Evolutionary conservation across 2,888 invertebrate genomes (phyloP).

Genomic region (Polymixis lichenea): DNA sequence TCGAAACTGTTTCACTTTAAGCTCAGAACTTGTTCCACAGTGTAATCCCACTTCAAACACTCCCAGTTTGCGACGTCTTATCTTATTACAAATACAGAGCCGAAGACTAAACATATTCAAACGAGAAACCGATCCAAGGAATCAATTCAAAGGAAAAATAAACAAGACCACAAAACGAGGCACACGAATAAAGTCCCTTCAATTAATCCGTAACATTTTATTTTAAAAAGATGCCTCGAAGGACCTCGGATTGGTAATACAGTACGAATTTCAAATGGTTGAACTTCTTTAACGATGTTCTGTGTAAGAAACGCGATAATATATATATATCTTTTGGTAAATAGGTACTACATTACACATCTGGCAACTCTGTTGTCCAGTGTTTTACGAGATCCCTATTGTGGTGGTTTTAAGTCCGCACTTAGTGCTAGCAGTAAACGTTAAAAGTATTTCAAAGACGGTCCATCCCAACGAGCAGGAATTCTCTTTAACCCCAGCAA

Average conservation of each 20-base stretch:
- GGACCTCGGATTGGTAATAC: slow-evolving; percentile 60
- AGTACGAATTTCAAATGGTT: slow-evolving; percentile 67
- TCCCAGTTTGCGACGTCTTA: slow-evolving; percentile 38
- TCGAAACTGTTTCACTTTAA: slow-evolving; percentile 22
- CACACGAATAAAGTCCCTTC: slow-evolving; percentile 41
- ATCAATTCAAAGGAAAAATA: slow-evolving; percentile 56
- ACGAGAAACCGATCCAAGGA: slow-evolving; percentile 45
- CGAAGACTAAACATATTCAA: slow-evolving; percentile 39
- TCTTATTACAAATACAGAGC: slow-evolving; percentile 45
- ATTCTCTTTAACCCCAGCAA: slow-evolving; percentile 10
- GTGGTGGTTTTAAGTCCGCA: slow-evolving; percentile 29
- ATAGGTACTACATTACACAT: neutral
- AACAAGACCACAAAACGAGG: slow-evolving; percentile 39
- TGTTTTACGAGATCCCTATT: slow-evolving; percentile 43
- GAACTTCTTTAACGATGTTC: slow-evolving; percentile 63
- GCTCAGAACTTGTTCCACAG: slow-evolving; percentile 29
- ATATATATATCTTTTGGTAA: slow-evolving; percentile 7
- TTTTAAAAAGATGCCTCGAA: slow-evolving; percentile 33
- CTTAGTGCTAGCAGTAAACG: slow-evolving; percentile 31
- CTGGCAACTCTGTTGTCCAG: slow-evolving; percentile 18
- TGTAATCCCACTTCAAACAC: slow-evolving; percentile 51
- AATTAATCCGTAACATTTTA: slow-evolving; percentile 64
- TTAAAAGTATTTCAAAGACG: slow-evolving; percentile 44
- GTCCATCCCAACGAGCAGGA: slow-evolving; percentile 11
- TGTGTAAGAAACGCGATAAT: slow-evolving; percentile 34